Percentiles rank a stretch among this genome's conserved stretches.
Conservation (phyloP, 2,797 vertebrate genomes). For the Poecilia velifera region DNA sequence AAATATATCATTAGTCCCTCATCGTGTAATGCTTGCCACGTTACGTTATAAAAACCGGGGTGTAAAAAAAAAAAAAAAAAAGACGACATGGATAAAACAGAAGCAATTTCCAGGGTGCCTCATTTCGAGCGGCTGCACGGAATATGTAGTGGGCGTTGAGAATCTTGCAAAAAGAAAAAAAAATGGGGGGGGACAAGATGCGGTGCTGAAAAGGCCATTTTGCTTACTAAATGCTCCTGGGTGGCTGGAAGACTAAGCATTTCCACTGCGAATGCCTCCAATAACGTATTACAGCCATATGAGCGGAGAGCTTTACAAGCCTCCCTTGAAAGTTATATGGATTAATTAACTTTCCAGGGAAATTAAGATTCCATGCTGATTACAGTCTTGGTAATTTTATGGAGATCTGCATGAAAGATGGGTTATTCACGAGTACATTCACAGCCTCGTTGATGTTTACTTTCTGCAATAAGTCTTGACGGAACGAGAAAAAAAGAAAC, state of each 20-base stretch:
- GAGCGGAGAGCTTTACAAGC: constrained; percentile 64
- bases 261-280: constrained; percentile 72
- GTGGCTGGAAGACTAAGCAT: constrained; percentile 74
- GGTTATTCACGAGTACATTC: constrained; percentile 46
- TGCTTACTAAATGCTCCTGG: constrained; percentile 75
- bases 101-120: constrained; percentile 74
- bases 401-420: constrained; percentile 67
- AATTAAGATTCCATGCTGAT: constrained; percentile 75
- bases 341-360: constrained; percentile 77
- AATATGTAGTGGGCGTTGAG: constrained; percentile 68
- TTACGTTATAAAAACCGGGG: constrained; percentile 82
- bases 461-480: constrained; percentile 10
- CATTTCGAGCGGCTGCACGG: constrained; percentile 69
- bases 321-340: constrained; percentile 72
- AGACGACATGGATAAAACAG: constrained; percentile 73
- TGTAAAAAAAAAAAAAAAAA: constrained; percentile 62
- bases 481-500: constrained; percentile 25
- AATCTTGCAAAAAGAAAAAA: constrained; percentile 55
- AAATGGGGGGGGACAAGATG: constrained; percentile 50
- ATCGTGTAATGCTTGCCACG: constrained; percentile 83
- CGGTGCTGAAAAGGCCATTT: constrained; percentile 71
- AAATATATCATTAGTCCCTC: constrained; percentile 86
- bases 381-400: constrained; percentile 65
- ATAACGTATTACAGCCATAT: constrained; percentile 59
- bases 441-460: constrained; percentile 33